Evolutionary conservation across 2,888 invertebrate genomes (phyloP), one percentile per base, ranked within the genome.

Genomic region (Clusia tigrina): DNA sequence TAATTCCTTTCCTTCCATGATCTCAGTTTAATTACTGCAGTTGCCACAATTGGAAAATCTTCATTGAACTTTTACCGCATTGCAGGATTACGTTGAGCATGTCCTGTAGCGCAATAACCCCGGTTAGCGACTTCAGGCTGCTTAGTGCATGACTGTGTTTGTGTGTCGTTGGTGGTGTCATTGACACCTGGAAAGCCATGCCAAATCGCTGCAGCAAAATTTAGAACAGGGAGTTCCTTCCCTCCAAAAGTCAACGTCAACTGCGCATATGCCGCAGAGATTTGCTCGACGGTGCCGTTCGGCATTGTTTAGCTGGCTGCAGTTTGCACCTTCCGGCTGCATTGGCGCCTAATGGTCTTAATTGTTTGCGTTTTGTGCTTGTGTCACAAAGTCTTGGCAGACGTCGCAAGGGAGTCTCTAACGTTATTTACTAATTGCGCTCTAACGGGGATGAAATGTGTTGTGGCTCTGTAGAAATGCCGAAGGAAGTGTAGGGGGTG

Each of bases 71-170:
- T n/a, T n/a, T n/a, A n/a, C n/a, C n/a, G n/a, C n/a, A n/a, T n/a
- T n/a, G n/a, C n/a, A n/a, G n/a, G n/a, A n/a, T n/a, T n/a, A n/a
- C n/a, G n/a, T n/a, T n/a, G n/a, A n/a, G n/a, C n/a, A n/a, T n/a
- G n/a, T n/a, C n/a, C n/a, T n/a, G n/a, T n/a, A n/a, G n/a, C n/a
- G n/a, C n/a, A n/a, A n/a, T n/a, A n/a, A n/a, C n/a, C n/a, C n/a
- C n/a, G n/a, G n/a, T n/a, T n/a, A 25, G 20, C 22, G 32, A 32
- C 24, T 23, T 3, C 15, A 23, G 60, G 62, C 23, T 62, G 65
- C 62, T 65, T 65, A 65, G 60, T 46, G 59, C 55, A 54, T 24
- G 46, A 57, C 52, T 46, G 15, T 20, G 23, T 15, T 26, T 20
- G n/a, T 52, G 25, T 2, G 12, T 12, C 56, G 3, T 26, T 24